phyloP scores from a whole-genome alignment of 2,888 invertebrate species.

The Pheosia gnoma region DNA sequence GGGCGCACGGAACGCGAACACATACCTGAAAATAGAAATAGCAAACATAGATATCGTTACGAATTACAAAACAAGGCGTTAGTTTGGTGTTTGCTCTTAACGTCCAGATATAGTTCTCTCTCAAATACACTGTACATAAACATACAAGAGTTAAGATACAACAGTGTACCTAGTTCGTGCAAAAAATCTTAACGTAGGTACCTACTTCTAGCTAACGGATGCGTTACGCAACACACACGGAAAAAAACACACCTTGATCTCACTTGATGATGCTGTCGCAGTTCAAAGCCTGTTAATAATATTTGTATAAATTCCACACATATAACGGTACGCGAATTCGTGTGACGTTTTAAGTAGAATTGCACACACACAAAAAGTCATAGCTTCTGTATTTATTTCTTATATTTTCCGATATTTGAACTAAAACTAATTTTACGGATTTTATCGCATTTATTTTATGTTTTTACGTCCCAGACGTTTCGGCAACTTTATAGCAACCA shows the following conservation, averaged over 20 bases:
- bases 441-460: too few relatives aligned
- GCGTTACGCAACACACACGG: too few relatives aligned
- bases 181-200: too few relatives aligned
- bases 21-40: slow-evolving; percentile 74
- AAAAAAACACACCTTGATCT: neutral
- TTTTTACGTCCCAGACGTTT: too few relatives aligned
- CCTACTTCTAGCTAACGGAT: too few relatives aligned
- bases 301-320: neutral
- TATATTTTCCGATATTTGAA: too few relatives aligned
- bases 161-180: too few relatives aligned
- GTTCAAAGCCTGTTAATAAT: neutral
- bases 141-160: too few relatives aligned
- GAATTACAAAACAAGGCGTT: neutral
- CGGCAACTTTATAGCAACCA: too few relatives aligned
- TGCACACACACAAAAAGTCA: too few relatives aligned
- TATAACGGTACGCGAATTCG: neutral
- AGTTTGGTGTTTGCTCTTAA: neutral
- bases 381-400: too few relatives aligned
- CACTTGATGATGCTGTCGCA: neutral
- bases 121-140: neutral
- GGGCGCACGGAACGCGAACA: slow-evolving; percentile 83
- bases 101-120: neutral
- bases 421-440: too few relatives aligned
- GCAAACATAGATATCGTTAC: neutral
- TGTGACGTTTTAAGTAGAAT: neutral